phyloP scores from a whole-genome alignment of 2,797 vertebrate species.

The Pagetopsis macropterus region DNA sequence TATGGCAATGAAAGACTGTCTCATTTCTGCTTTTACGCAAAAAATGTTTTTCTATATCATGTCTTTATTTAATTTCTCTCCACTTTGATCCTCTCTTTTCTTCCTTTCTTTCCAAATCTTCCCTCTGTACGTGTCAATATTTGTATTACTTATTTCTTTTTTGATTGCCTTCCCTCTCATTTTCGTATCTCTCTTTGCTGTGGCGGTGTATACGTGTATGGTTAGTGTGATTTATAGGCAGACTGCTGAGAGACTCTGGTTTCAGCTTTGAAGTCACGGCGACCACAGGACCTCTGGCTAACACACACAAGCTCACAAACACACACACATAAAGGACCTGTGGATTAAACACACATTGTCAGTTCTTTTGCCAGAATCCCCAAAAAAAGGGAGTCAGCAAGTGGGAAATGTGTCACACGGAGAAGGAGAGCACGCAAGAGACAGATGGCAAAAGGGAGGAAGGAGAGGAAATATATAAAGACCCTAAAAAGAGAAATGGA shows the following conservation, averaged over 20 bases:
- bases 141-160: background rate
- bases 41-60: slow-evolving; percentile 12
- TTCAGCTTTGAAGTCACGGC: slow-evolving; percentile 87
- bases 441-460: slow-evolving; percentile 35
- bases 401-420: slow-evolving; percentile 36
- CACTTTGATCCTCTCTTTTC: slow-evolving; percentile 1
- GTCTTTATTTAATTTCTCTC: slow-evolving; percentile 21
- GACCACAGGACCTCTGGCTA: slow-evolving; percentile 74
- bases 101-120: background rate
- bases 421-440: slow-evolving; percentile 22
- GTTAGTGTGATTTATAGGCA: slow-evolving; percentile 89
- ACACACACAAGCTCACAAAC: slow-evolving; percentile 43
- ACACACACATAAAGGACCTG: slow-evolving; percentile 40
- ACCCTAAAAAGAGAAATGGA: slow-evolving; percentile 45
- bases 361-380: slow-evolving; percentile 64
- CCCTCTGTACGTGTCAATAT: background rate
- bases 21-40: slow-evolving; percentile 34
- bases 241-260: slow-evolving; percentile 80
- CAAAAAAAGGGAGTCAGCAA: slow-evolving; percentile 47
- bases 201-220: slow-evolving; percentile 46
- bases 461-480: slow-evolving; percentile 46
- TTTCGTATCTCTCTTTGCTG: slow-evolving; percentile 27
- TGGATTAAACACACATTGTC: slow-evolving; percentile 60
- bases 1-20: slow-evolving; percentile 60
- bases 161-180: background rate